phyloP scores from a whole-genome alignment of 1,140 invertebrate genomes.

The Drosophila sucinea region DNA sequence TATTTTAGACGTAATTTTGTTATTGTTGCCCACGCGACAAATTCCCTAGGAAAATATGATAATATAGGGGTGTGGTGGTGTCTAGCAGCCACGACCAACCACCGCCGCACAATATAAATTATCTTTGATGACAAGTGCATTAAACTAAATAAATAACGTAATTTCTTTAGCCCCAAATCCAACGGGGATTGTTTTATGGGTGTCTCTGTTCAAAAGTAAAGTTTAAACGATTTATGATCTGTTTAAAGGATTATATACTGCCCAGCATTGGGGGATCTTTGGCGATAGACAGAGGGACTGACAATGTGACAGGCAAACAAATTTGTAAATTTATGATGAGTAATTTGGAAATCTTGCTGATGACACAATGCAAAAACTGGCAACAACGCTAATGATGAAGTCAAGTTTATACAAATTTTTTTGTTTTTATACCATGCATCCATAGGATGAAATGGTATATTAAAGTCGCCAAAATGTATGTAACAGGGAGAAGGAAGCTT shows the following conservation, averaged over 20 bases:
- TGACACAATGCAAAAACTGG: too few relatives aligned
- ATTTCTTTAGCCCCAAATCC: slow-evolving; percentile 25
- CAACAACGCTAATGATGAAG: too few relatives aligned
- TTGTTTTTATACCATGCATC: too few relatives aligned
- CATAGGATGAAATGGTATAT: too few relatives aligned
- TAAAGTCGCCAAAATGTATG: too few relatives aligned
- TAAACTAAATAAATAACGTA: slow-evolving; percentile 78
- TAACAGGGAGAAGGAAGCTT: too few relatives aligned
- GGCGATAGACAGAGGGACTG: slow-evolving; percentile 2
- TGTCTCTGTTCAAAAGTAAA: slow-evolving; percentile 37
- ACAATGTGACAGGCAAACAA: slow-evolving; percentile 31
- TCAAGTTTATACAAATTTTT: too few relatives aligned
- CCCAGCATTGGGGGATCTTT: slow-evolving; percentile 23
- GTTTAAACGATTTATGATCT: slow-evolving; percentile 66
- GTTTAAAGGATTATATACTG: background rate
- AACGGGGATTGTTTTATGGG: slow-evolving; percentile 45
- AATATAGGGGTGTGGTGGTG: slow-evolving; percentile 36
- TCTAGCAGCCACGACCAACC: slow-evolving; percentile 27
- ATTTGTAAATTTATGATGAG: slow-evolving; percentile 31
- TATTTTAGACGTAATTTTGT: slow-evolving; percentile 42
- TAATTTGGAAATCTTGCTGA: background rate
- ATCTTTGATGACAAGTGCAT: slow-evolving; percentile 77
- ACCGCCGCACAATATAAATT: slow-evolving; percentile 59
- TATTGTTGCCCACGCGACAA: slow-evolving; percentile 56
- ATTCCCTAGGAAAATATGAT: slow-evolving; percentile 49